Conservation (phyloP, 2,888 invertebrate species). For the Petrolisthes manimaculis region DNA sequence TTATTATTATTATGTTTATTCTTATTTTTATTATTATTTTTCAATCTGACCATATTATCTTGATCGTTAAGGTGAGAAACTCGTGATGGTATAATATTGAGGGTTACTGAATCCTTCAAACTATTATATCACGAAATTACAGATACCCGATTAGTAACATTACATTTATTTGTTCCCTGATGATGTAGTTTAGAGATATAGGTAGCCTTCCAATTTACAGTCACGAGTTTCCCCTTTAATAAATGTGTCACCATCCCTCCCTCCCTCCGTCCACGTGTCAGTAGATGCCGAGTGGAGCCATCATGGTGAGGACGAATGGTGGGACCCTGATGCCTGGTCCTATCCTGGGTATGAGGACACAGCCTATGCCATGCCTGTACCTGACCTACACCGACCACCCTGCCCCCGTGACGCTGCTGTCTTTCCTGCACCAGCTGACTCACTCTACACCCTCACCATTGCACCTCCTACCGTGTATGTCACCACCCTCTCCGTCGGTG, state of each 20-base stretch:
- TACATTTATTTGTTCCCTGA: not conserved
- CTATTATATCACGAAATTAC: too few species aligned
- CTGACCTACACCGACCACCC: constrained; percentile 42
- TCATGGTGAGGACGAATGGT: constrained; percentile 42
- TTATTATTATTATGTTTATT: too few species aligned
- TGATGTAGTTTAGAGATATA: not conserved
- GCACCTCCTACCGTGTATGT: constrained; percentile 37
- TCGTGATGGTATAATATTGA: too few species aligned
- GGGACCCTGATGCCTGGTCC: constrained; percentile 46
- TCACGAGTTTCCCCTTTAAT: not conserved
- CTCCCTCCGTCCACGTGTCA: not conserved
- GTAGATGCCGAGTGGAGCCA: constrained; percentile 40
- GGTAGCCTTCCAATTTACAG: too few species aligned
- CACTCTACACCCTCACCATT: constrained; percentile 46
- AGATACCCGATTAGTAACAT: not conserved
- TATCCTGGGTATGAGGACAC: constrained; percentile 37
- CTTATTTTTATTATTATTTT: too few species aligned
- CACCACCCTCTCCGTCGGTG: constrained; percentile 34
- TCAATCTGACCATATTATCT: too few species aligned
- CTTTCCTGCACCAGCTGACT: constrained; percentile 25
- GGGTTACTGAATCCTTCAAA: too few species aligned
- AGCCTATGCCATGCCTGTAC: constrained; percentile 24
- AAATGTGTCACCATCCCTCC: not conserved
- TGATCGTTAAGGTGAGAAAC: too few species aligned
- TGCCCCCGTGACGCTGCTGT: constrained; percentile 32